Percentiles rank a stretch among this genome's conserved stretches.
Evolutionary conservation across 2,797 vertebrate genomes (phyloP).

Genomic region (Scolopax rusticola): DNA sequence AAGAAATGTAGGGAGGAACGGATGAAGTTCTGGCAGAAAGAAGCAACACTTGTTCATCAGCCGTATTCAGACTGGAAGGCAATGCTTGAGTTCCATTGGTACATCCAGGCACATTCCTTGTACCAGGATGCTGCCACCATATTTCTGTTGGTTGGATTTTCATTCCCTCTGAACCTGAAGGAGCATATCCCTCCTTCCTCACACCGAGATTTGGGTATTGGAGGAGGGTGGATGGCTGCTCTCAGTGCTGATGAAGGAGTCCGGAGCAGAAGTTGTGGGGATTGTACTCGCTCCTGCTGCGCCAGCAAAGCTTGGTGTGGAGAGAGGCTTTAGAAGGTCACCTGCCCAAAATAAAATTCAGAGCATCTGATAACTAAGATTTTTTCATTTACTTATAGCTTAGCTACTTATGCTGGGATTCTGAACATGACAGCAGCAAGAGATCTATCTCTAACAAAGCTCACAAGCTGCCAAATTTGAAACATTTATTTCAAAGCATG

Average conservation of each 20-base stretch:
- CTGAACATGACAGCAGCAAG: background rate
- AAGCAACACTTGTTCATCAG: background rate
- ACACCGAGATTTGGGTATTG: background rate
- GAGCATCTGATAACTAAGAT: background rate
- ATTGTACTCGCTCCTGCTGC: background rate
- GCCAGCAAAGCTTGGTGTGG: background rate
- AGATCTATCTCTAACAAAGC: background rate
- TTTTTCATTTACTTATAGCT: slow-evolving; percentile 24
- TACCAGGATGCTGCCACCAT: background rate
- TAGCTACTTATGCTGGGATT: background rate
- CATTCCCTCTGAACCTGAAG: fast-evolving
- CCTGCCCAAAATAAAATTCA: slow-evolving; percentile 1
- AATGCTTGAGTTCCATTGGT: background rate
- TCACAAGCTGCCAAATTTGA: background rate
- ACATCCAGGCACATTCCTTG: background rate
- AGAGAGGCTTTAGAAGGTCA: background rate
- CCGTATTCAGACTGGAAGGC: background rate
- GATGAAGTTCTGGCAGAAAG: background rate
- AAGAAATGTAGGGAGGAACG: background rate
- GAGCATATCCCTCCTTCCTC: background rate
- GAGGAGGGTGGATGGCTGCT: background rate
- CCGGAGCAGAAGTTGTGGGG: background rate
- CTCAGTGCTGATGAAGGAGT: background rate
- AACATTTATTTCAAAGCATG: background rate
- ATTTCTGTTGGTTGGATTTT: background rate